Conservation (phyloP, 1,140 invertebrate genomes). For the Whitmania pigra region DNA sequence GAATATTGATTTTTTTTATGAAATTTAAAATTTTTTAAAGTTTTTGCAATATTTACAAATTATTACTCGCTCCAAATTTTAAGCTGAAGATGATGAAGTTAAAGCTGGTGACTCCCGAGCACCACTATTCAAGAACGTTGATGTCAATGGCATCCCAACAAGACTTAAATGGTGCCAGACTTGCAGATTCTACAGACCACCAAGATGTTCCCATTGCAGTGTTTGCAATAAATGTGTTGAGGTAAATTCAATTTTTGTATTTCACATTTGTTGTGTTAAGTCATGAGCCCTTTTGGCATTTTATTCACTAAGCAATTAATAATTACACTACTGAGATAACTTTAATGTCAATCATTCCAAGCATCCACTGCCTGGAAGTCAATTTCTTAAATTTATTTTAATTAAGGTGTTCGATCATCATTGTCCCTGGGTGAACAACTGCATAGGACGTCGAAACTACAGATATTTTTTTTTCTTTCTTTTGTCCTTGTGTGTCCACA, state of each 20-base stretch:
- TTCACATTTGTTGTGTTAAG: background rate
- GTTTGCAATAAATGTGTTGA: conserved; percentile 98
- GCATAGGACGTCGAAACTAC: conserved; percentile 94
- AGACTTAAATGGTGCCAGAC: conserved; percentile 99
- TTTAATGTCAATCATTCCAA: background rate
- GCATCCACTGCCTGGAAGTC: background rate
- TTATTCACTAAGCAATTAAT: background rate
- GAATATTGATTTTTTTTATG: conserved; percentile 7
- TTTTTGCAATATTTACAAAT: background rate
- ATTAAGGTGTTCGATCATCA: conserved; percentile 96
- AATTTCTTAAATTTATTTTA: conserved; percentile 26
- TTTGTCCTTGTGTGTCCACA: conserved; percentile 85
- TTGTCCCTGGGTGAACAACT: conserved; percentile 99
- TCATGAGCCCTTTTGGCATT: background rate
- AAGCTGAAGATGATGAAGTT: conserved; percentile 87
- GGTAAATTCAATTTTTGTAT: conserved; percentile 48
- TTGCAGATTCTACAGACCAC: conserved; percentile 97
- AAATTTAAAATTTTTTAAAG: background rate
- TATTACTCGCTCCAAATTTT: background rate
- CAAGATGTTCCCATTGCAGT: conserved; percentile 94
- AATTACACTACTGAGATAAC: background rate
- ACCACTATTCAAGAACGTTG: conserved; percentile 91
- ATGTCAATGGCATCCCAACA: conserved; percentile 94
- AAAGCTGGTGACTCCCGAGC: conserved; percentile 91
- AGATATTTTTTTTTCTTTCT: conserved; percentile 71